A percentile compares a stretch with the other conserved stretches of the same genome.
Evolutionary conservation across 2,797 vertebrate species (phyloP).

Genomic region (Allobates femoralis): DNA sequence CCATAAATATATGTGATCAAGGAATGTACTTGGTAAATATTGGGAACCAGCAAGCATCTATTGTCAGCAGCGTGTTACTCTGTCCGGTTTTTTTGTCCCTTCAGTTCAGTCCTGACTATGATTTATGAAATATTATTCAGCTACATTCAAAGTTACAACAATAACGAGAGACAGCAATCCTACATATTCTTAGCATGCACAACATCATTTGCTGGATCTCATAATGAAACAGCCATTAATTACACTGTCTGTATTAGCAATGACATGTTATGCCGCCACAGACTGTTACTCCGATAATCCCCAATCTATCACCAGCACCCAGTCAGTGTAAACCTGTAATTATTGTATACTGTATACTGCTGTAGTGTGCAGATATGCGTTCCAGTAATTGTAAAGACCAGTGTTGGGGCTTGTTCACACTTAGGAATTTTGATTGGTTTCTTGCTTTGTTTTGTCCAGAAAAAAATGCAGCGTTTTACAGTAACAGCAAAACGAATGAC

Average conservation of each 20-base stretch:
- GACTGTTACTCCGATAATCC: slow-evolving; percentile 30
- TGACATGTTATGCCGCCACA: slow-evolving; percentile 29
- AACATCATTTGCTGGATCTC: slow-evolving; percentile 40
- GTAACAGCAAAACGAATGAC: too few relatives aligned
- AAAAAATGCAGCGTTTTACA: too few relatives aligned
- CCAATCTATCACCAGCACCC: slow-evolving; percentile 27
- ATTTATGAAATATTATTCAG: slow-evolving; percentile 52
- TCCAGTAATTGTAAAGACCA: not conserved
- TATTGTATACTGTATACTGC: not conserved
- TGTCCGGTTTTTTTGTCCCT: not conserved
- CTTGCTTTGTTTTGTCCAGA: too few relatives aligned
- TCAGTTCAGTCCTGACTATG: slow-evolving; percentile 2
- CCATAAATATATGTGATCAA: slow-evolving; percentile 10
- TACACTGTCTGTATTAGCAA: slow-evolving; percentile 32
- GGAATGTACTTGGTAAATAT: slow-evolving; percentile 39
- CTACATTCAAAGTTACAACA: slow-evolving; percentile 32
- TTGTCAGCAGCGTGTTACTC: slow-evolving; percentile 10
- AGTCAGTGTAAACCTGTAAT: not conserved
- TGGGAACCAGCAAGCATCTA: slow-evolving; percentile 1
- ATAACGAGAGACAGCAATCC: slow-evolving; percentile 19
- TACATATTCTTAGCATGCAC: slow-evolving; percentile 23
- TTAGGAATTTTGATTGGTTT: too few relatives aligned
- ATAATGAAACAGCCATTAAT: slow-evolving; percentile 51
- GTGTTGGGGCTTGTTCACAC: too few relatives aligned
- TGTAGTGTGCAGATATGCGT: not conserved